Conservation (phyloP, 2,797 vertebrate genomes). For the Hylomyscus alleni region DNA sequence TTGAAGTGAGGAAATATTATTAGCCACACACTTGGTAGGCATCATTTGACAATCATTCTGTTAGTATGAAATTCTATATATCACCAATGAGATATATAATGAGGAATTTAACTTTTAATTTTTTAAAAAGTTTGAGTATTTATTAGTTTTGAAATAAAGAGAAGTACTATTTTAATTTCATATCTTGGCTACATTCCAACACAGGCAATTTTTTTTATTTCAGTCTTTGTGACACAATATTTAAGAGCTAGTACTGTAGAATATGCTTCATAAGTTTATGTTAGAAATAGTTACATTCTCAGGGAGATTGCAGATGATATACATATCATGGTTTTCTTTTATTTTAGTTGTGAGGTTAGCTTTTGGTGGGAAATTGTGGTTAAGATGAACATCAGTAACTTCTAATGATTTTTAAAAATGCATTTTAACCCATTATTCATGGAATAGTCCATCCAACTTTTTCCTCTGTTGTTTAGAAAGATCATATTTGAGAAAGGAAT, state of each 20-base stretch:
- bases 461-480: slow-evolving; percentile 43
- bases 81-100: slow-evolving; percentile 69
- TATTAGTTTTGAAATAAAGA: slow-evolving; percentile 89
- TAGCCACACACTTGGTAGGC: slow-evolving; percentile 11
- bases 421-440: background rate
- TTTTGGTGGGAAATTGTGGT: slow-evolving; percentile 48
- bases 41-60: slow-evolving; percentile 53
- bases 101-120: slow-evolving; percentile 68
- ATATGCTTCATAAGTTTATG: slow-evolving; percentile 23
- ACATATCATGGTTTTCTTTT: slow-evolving; percentile 25
- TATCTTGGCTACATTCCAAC: slow-evolving; percentile 89
- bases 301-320: slow-evolving; percentile 21
- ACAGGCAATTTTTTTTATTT: slow-evolving; percentile 79
- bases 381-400: slow-evolving; percentile 49
- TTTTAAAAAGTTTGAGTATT: slow-evolving; percentile 82
- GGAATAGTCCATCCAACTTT: background rate
- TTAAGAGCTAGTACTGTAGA: slow-evolving; percentile 59
- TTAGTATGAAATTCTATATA: slow-evolving; percentile 64
- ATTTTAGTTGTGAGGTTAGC: slow-evolving; percentile 41
- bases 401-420: slow-evolving; percentile 33
- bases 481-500: background rate
- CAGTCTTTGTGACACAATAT: slow-evolving; percentile 58
- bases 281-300: slow-evolving; percentile 45
- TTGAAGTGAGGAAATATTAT: slow-evolving; percentile 49
- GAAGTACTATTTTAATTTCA: slow-evolving; percentile 88